phyloP scores from a whole-genome alignment of 1,140 invertebrate genomes.

The Kradibia gibbosae region DNA sequence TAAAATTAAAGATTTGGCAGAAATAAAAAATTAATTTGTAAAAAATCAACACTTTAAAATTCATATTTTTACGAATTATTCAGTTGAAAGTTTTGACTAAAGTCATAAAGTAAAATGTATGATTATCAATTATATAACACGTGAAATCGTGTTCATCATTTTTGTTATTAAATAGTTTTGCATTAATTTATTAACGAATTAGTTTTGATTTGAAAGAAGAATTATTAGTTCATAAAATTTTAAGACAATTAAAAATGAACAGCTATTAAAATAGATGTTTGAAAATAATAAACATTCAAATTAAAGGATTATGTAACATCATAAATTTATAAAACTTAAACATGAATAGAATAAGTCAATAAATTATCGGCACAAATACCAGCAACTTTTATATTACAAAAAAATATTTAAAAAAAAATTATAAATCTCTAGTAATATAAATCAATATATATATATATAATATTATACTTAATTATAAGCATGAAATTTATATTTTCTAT shows the following conservation, averaged over 20 bases:
- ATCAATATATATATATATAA: background rate
- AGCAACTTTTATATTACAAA: background rate
- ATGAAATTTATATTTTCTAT: constrained; percentile 4
- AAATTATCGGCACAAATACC: background rate
- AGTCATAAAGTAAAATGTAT: background rate
- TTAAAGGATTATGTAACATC: no score
- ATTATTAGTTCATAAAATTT: background rate
- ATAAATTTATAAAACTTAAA: background rate
- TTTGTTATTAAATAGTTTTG: no score
- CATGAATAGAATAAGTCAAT: background rate
- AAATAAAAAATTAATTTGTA: constrained; percentile 66
- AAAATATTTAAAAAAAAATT: background rate
- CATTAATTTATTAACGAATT: no score
- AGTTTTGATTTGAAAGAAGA: no score
- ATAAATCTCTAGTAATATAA: background rate
- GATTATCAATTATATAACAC: background rate
- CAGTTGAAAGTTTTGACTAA: background rate
- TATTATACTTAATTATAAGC: background rate
- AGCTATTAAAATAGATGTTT: no score
- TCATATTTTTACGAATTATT: background rate
- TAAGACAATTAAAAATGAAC: no score
- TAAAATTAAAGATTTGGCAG: constrained; percentile 76
- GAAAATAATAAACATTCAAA: no score
- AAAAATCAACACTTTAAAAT: background rate
- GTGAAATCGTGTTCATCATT: background rate